Conservation (phyloP, 2,797 vertebrate genomes). For the Cuniculus paca region DNA sequence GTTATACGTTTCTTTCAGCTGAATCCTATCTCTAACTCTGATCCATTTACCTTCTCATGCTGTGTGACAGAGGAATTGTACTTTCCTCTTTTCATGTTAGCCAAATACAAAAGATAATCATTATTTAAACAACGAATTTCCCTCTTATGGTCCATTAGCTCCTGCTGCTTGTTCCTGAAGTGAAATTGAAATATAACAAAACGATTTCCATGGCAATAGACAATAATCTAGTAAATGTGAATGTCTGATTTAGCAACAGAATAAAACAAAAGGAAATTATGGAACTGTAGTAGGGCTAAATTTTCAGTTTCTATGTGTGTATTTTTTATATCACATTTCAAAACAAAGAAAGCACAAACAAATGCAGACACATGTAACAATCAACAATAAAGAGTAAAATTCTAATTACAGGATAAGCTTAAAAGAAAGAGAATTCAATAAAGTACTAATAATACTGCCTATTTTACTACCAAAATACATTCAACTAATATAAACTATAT, state of each 20-base stretch:
- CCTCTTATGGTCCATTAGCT: conserved; percentile 79
- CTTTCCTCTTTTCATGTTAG: conserved; percentile 66
- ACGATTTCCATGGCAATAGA: conserved; percentile 79
- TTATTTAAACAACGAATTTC: conserved; percentile 81
- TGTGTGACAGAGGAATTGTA: conserved; percentile 31
- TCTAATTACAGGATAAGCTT: not conserved
- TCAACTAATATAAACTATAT: not conserved
- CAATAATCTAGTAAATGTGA: conserved; percentile 73
- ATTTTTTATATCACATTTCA: conserved; percentile 32
- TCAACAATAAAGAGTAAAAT: not conserved
- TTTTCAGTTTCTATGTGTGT: conserved; percentile 44
- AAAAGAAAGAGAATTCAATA: not conserved
- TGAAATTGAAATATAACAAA: conserved; percentile 79
- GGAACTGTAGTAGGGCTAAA: not conserved
- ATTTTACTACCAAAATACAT: not conserved
- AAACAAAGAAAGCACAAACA: conserved; percentile 49
- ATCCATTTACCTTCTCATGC: conserved; percentile 60
- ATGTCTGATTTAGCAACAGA: conserved; percentile 68
- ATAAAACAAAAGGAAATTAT: conserved; percentile 58
- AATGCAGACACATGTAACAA: not conserved
- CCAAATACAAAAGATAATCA: conserved; percentile 73
- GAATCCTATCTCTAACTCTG: conserved; percentile 23
- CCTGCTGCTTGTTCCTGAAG: conserved; percentile 68
- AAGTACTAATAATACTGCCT: not conserved
- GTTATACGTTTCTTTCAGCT: conserved; percentile 22